A percentile compares a stretch with the other conserved stretches of the same genome.
These are phyloP conservation scores for Operophtera brumata DNA, from an alignment of 2,888 invertebrate genomes.

Conservation along the genomic window DNA sequence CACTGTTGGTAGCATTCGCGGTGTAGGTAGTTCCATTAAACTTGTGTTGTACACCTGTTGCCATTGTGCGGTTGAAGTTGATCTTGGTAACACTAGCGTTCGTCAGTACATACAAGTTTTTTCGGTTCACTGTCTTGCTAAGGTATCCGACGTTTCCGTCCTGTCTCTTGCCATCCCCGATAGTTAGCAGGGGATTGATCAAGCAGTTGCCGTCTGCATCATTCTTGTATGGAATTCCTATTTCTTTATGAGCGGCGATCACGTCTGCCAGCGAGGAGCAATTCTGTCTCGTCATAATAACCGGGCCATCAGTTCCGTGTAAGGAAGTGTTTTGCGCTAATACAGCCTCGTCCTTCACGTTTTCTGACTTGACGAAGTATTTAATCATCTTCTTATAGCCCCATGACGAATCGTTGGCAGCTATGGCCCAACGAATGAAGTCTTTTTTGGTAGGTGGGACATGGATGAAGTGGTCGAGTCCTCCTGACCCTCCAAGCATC, in stretches of 20 bases:
- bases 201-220: not conserved
- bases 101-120: conserved; percentile 39
- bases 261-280: conserved; percentile 17
- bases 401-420: conserved; percentile 20
- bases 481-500: conserved; percentile 24
- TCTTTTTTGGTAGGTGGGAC: conserved; percentile 7
- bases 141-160: conserved; percentile 38
- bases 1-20: conserved; percentile 39
- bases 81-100: conserved; percentile 38
- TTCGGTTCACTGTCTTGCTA: conserved; percentile 26
- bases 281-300: conserved; percentile 34
- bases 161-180: conserved; percentile 28
- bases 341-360: conserved; percentile 34
- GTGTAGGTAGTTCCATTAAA: conserved; percentile 25
- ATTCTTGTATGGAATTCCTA: conserved; percentile 22
- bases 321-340: conserved; percentile 8
- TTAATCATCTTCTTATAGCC: conserved; percentile 13
- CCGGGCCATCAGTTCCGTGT: conserved; percentile 40
- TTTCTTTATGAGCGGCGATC: conserved; percentile 35
- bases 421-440: conserved; percentile 19
- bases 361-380: conserved; percentile 37
- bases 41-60: conserved; percentile 41
- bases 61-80: conserved; percentile 42
- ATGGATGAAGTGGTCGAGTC: conserved; percentile 20
- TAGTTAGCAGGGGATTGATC: conserved; percentile 31